phyloP scores from a whole-genome alignment of 2,888 invertebrate species.

The Drosophila atripex region DNA sequence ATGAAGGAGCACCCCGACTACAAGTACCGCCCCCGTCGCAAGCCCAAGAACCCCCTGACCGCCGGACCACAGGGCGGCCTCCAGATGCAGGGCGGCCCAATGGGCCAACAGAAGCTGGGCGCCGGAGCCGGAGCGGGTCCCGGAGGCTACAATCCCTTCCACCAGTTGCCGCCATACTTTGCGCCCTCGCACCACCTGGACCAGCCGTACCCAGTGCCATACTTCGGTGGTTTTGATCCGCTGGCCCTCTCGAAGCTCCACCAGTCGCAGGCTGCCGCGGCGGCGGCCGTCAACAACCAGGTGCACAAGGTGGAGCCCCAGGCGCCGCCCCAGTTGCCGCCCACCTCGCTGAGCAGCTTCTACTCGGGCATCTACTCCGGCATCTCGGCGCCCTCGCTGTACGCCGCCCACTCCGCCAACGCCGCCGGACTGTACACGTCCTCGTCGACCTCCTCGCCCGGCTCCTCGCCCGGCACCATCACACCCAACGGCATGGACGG shows the following conservation, averaged over 20 bases:
- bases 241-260: slow-evolving; percentile 83
- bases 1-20: slow-evolving; percentile 97
- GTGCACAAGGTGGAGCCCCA: slow-evolving; percentile 72
- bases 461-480: slow-evolving; percentile 83
- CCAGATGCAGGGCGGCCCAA: slow-evolving; percentile 78
- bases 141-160: slow-evolving; percentile 87
- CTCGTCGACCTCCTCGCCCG: slow-evolving; percentile 83
- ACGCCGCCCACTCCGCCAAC: slow-evolving; percentile 83
- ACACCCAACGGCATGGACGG: slow-evolving; percentile 82
- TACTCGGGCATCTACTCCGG: slow-evolving; percentile 84
- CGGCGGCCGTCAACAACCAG: slow-evolving; percentile 81
- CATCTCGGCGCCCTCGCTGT: slow-evolving; percentile 83
- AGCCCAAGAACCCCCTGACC: slow-evolving; percentile 90
- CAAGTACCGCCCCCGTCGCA: slow-evolving; percentile 93
- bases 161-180: slow-evolving; percentile 90
- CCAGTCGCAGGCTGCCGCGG: slow-evolving; percentile 82
- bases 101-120: slow-evolving; percentile 78
- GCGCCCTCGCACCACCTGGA: slow-evolving; percentile 89
- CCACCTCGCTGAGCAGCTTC: slow-evolving; percentile 83
- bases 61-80: slow-evolving; percentile 78
- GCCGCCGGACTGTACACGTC: slow-evolving; percentile 83
- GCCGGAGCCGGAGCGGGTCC: slow-evolving; percentile 81
- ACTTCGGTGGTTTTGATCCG: slow-evolving; percentile 84
- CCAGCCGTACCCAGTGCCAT: slow-evolving; percentile 85
- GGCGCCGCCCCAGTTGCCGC: slow-evolving; percentile 81